These are phyloP conservation scores for Strigamia transsilvanica DNA, from an alignment of 2,888 invertebrate species.

Conservation along the genomic window DNA sequence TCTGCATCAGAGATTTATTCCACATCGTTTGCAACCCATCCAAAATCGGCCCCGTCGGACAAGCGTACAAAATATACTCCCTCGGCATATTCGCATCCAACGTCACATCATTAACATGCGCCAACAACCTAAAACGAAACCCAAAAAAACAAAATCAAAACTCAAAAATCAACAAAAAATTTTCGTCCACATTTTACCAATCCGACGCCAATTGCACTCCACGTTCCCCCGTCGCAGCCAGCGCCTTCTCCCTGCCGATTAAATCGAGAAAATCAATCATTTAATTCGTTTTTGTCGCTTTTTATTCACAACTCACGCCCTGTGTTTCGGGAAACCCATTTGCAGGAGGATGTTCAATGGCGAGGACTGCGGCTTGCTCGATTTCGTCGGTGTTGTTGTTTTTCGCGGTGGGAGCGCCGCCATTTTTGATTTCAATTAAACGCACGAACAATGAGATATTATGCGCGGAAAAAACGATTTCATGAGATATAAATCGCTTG, in stretches of 20 bases:
- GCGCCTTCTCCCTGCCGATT: conserved; percentile 78
- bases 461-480: too few relatives aligned
- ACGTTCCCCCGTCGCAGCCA: conserved; percentile 87
- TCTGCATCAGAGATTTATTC: conserved; percentile 74
- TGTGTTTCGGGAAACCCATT: conserved; percentile 87
- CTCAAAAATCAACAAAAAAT: neutral
- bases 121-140: conserved; percentile 71
- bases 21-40: conserved; percentile 76
- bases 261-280: conserved; percentile 58
- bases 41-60: conserved; percentile 79
- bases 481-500: neutral
- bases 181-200: conserved; percentile 66
- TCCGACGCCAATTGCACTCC: conserved; percentile 89
- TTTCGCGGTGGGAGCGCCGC: conserved; percentile 80
- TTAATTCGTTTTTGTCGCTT: neutral
- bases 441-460: neutral
- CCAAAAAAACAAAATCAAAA: neutral
- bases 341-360: conserved; percentile 84
- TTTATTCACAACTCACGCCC: conserved; percentile 74
- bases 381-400: conserved; percentile 76
- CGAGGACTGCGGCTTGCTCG: conserved; percentile 76
- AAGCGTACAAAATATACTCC: conserved; percentile 87
- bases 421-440: conserved; percentile 67
- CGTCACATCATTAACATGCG: conserved; percentile 84
- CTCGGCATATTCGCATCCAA: conserved; percentile 79